Evolutionary conservation across 2,888 invertebrate species (phyloP), one percentile per base, ranked within the genome.

Genomic region (Antheraea yamamai): DNA sequence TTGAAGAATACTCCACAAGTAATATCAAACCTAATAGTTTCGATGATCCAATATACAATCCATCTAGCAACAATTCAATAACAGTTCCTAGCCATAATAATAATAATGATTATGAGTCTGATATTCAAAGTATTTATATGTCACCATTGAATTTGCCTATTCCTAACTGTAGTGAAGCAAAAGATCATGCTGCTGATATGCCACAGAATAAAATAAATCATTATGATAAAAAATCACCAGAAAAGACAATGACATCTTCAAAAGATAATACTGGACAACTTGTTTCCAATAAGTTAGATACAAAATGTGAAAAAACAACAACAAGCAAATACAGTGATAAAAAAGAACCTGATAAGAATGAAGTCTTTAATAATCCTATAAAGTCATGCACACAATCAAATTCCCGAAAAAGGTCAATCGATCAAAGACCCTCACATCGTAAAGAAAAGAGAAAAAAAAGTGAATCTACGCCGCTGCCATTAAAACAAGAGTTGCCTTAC

Each of bases 391-490:
- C 81, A 74, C 78, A 81, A 66, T 84, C 85, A 16, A 88, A 87
- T 77, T 84, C 91, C 39, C 87, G 93, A 20, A 95, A 95, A 85
- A 88, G 95, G 77, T 91, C 92, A 12, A 84, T 85, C 77, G 93
- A 95, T 35, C 91, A 93, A 83, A 91, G 88, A 82, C 92, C 94
- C 66, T 89, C 91, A 26, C 94, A 95, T 81, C 90, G 94, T 70
- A 95, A 94, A 87, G 95, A 95, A 86, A 95, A 95, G 85, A 90
- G 93, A 51, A 95, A 93, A 82, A 95, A 94, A 93, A 85, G 85
- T 79, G 89, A 90, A 76, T 79, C 82, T 18, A 79, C 78, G 77
- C 81, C 80, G 30, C 75, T 79, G 35, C 86, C 88, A 26, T 64
- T 82, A 26, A 82, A 76, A 66, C 87, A 87, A 77, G 83, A 86